A percentile compares a stretch with the other conserved stretches of the same genome.
These are phyloP conservation scores for Bucorvus abyssinicus DNA, from an alignment of 2,797 vertebrate species.

Conservation along the genomic window DNA sequence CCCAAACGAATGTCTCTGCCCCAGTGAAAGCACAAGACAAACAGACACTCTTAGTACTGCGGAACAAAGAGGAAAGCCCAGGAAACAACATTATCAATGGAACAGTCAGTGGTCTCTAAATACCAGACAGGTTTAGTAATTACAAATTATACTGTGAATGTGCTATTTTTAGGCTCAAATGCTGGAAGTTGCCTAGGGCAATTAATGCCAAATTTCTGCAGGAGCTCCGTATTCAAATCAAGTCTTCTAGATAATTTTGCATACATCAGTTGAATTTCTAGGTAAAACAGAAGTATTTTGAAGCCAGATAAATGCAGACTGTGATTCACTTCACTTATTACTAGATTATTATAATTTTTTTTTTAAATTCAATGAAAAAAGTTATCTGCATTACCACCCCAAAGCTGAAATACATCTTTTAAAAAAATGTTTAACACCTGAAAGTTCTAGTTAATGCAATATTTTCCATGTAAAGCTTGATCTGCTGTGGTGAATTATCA, in stretches of 20 bases:
- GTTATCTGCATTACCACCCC: background rate
- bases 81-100: background rate
- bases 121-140: background rate
- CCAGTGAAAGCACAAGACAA: background rate
- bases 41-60: background rate
- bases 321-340: background rate
- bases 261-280: background rate
- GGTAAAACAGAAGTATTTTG: constrained; percentile 14
- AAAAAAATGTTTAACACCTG: background rate
- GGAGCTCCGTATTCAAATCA: constrained; percentile 12
- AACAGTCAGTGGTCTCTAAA: background rate
- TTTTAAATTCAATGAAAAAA: background rate
- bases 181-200: background rate
- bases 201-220: constrained; percentile 6
- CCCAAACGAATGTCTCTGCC: background rate
- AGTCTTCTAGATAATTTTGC: constrained; percentile 21
- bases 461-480: constrained; percentile 43
- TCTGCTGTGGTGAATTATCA: constrained; percentile 29
- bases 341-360: background rate
- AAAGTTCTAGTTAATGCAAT: constrained; percentile 8
- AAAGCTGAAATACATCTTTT: background rate
- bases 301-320: background rate
- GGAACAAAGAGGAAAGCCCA: background rate
- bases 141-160: background rate
- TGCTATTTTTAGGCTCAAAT: constrained; percentile 20